Evolutionary conservation across 2,888 invertebrate genomes (phyloP), one percentile per base, ranked within the genome.

Genomic region (Phyllotreta cruciferae): DNA sequence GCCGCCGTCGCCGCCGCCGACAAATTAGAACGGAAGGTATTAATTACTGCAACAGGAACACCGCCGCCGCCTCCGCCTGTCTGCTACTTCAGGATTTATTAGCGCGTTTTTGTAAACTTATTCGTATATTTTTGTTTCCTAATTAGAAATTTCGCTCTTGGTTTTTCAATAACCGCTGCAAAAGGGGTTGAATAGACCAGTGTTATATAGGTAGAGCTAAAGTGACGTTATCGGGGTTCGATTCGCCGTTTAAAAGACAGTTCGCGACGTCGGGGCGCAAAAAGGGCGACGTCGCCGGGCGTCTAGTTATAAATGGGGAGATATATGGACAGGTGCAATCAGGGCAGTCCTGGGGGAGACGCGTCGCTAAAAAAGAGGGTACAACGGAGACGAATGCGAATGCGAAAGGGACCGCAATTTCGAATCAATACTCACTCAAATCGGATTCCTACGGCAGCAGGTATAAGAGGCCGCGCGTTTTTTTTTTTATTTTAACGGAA

Each of bases 271-370:
- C 74, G 78, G 77, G 77, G 78, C 79, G 74, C 75, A 79, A 79
- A 78, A 77, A 63, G 62, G 60, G 58, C 63, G 52, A 63, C 58
- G 58, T 62, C 60, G 62, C 53, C 55, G 24, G 24, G 41, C 61
- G 63, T 56, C 60, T 54, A 69, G 75, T 74, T 75, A 77, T 75
- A 76, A 75, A 74, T 75, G 74, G 75, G 73, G 76, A 76, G 76
- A 77, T 78, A 75, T 79, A 79, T 78, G 78, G 80, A 80, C 80
- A 81, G 80, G 80, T 81, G 79, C 79, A 80, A 81, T 81, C 80
- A 79, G 79, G 76, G 75, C 73, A 74, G 73, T 79, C 79, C 78
- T 75, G 66, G 71, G 79, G 79, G 79, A 80, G 75, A 77, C 76
- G 76, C 79, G 78, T 80, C 80, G 78, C 77, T 75, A 71, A 76